A percentile compares a stretch with the other conserved stretches of the same genome.
Evolutionary conservation across 2,797 vertebrate genomes (phyloP).

Genomic region (Chiroxiphia lanceolata): DNA sequence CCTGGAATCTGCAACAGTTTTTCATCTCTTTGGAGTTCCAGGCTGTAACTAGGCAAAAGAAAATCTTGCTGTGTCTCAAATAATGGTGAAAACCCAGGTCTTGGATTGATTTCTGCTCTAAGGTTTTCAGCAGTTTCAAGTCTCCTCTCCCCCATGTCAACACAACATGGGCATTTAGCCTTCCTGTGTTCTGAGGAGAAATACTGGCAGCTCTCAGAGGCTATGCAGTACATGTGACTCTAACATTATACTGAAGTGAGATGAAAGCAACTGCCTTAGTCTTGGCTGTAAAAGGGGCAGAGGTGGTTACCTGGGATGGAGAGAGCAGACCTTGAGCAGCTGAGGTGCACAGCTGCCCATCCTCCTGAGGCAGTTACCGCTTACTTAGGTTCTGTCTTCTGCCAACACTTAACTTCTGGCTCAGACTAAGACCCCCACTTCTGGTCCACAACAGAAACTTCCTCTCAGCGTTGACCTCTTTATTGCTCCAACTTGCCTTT

Average conservation of each 20-base stretch:
- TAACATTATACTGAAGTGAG: background rate
- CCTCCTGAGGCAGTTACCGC: fast-evolving
- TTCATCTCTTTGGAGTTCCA: background rate
- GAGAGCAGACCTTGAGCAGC: background rate
- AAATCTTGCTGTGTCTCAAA: background rate
- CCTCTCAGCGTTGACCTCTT: background rate
- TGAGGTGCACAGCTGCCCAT: background rate
- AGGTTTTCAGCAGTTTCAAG: background rate
- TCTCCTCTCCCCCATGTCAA: fast-evolving
- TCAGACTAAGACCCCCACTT: fast-evolving
- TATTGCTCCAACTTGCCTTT: background rate
- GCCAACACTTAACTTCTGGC: background rate
- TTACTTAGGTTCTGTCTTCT: background rate
- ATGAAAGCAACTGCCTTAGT: background rate
- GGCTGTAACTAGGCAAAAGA: background rate
- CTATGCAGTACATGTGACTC: background rate
- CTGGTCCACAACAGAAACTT: background rate
- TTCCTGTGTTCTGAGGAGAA: background rate
- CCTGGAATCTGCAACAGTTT: background rate
- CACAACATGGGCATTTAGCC: background rate
- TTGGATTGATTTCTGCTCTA: background rate
- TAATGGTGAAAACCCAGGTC: background rate
- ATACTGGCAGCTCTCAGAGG: background rate
- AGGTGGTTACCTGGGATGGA: background rate
- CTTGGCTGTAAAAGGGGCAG: background rate